phyloP scores from a whole-genome alignment of 2,113 vertebrate species.

The Entomyzon cyanotis region DNA sequence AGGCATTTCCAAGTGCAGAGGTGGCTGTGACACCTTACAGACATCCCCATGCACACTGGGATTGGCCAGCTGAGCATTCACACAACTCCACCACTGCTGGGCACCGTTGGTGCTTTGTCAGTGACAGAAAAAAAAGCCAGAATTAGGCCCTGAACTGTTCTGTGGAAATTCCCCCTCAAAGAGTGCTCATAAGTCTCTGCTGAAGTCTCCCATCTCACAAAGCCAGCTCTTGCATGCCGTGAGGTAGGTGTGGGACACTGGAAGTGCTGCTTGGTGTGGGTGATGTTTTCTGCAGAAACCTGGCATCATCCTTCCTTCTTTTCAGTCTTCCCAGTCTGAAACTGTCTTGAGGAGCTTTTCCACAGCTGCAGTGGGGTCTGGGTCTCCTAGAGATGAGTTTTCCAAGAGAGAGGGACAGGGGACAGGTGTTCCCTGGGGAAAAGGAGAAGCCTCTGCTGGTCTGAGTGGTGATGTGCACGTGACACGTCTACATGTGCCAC shows the following conservation, averaged over 20 bases:
- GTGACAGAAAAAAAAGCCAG: neutral
- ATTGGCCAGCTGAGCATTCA: neutral
- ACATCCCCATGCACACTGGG: no score
- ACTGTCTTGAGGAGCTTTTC: no score
- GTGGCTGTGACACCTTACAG: neutral
- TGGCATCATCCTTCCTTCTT: neutral
- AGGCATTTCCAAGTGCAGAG: neutral
- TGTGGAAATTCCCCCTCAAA: neutral
- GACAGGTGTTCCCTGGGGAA: accelerated
- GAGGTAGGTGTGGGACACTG: neutral
- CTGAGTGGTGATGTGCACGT: neutral
- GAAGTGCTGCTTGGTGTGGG: neutral
- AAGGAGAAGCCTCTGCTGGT: neutral
- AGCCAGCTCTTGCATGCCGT: neutral
- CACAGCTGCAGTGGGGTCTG: neutral
- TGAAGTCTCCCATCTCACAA: neutral
- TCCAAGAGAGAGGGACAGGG: neutral
- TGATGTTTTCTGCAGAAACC: neutral
- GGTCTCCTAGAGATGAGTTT: no score
- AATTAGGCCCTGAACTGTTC: neutral
- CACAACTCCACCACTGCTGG: neutral
- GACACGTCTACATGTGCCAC: neutral
- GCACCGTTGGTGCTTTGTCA: no score
- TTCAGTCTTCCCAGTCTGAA: no score
- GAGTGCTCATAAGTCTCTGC: neutral